A percentile compares a stretch with the other conserved stretches of the same genome.
Conservation (phyloP, 2,113 vertebrate species). For the Felis chaus region DNA sequence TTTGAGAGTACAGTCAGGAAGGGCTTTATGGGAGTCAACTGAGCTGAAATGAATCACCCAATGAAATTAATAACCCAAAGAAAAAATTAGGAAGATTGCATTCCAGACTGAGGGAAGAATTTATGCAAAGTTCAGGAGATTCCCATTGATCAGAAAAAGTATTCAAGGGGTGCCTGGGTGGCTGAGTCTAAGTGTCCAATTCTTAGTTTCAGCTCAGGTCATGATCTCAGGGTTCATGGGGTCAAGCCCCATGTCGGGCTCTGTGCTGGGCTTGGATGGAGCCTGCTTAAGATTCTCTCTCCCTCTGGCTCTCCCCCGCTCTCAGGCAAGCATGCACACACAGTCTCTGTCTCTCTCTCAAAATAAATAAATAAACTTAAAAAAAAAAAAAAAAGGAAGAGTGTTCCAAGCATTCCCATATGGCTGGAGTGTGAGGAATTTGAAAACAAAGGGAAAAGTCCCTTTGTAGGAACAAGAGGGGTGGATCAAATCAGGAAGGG, state of each 20-base stretch:
- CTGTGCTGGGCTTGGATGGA: too few relatives aligned
- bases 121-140: background rate
- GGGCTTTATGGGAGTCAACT: background rate
- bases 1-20: background rate
- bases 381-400: background rate
- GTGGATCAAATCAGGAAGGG: background rate
- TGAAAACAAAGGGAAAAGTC: background rate
- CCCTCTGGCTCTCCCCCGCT: too few relatives aligned
- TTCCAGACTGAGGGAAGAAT: background rate
- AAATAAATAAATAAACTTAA: too few relatives aligned
- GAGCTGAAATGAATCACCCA: background rate
- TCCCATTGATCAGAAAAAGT: background rate
- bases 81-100: background rate
- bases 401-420: background rate
- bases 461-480: background rate
- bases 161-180: background rate
- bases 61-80: background rate
- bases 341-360: too few relatives aligned
- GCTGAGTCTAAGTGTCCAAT: too few relatives aligned
- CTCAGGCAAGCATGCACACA: too few relatives aligned
- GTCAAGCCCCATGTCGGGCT: too few relatives aligned
- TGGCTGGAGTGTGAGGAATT: background rate
- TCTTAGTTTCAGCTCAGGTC: too few relatives aligned
- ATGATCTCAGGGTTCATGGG: too few relatives aligned
- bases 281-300: too few relatives aligned